Percentiles rank a stretch among this genome's conserved stretches.
Evolutionary conservation across 2,888 invertebrate species (phyloP).

Genomic region (Synanthedon andrenaeformis): DNA sequence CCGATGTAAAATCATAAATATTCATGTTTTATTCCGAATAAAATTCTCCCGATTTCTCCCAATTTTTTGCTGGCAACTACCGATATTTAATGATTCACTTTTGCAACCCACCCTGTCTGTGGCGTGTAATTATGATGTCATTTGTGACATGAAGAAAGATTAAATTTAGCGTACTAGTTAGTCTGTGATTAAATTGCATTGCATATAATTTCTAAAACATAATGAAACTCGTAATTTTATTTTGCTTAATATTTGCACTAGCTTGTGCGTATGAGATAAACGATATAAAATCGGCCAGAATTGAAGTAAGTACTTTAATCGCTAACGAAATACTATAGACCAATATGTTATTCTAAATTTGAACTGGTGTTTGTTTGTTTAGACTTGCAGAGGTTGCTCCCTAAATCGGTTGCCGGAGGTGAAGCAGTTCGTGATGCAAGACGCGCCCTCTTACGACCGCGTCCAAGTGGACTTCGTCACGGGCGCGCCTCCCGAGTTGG

Average conservation of each 20-base stretch:
- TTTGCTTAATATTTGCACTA: constrained; percentile 21
- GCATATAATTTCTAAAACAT: background rate
- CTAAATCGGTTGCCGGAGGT: constrained; percentile 76
- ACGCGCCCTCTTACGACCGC: constrained; percentile 73
- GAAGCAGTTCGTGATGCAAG: constrained; percentile 75
- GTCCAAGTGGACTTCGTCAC: constrained; percentile 75
- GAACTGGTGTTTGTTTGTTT: too few species aligned
- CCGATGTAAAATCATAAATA: too few species aligned
- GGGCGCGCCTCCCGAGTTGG: constrained; percentile 75
- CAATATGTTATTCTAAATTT: background rate
- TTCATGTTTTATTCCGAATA: too few species aligned
- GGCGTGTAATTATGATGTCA: too few species aligned
- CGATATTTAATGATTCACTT: too few species aligned
- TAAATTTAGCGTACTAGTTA: too few species aligned
- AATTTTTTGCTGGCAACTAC: too few species aligned
- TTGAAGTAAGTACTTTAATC: constrained; percentile 38
- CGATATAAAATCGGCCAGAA: constrained; percentile 50
- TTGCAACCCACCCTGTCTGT: too few species aligned
- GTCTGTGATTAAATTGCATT: too few species aligned
- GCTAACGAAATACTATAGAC: background rate
- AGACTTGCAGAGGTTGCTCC: constrained; percentile 78
- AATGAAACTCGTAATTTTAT: constrained; percentile 22
- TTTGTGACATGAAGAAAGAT: too few species aligned
- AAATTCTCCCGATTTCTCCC: too few species aligned
- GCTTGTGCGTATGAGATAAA: constrained; percentile 29